Evolutionary conservation across 2,113 vertebrate species (phyloP).

Genomic region (Nyctibius bracteatus): DNA sequence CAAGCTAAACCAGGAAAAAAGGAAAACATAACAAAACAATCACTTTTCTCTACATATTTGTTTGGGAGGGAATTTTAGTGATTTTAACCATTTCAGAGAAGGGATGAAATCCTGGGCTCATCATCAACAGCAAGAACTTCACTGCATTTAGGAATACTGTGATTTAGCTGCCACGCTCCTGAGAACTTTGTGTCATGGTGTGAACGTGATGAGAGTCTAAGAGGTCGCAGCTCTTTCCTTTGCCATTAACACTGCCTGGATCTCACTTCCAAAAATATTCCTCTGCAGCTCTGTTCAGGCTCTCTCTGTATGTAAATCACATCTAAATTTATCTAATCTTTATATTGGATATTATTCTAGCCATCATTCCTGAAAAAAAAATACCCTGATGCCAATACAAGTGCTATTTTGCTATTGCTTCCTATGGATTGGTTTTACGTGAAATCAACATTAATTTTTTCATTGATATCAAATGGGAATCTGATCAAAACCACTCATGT

Average conservation of each 20-base stretch:
- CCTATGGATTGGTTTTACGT: background rate
- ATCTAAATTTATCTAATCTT: background rate
- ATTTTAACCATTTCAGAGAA: background rate
- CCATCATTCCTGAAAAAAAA: background rate
- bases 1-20: background rate
- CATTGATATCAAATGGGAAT: background rate
- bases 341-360: background rate
- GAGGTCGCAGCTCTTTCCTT: background rate
- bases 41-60: background rate
- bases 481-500: background rate
- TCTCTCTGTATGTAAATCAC: background rate
- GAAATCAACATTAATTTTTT: background rate
- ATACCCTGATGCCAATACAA: background rate
- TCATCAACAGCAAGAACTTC: background rate
- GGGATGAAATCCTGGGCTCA: background rate
- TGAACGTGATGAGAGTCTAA: background rate
- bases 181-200: background rate
- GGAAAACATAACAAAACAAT: background rate
- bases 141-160: background rate
- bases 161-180: background rate
- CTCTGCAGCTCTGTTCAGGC: background rate
- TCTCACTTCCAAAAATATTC: background rate
- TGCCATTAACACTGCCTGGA: background rate
- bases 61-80: background rate
- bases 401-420: background rate